Percentiles rank a stretch among this genome's conserved stretches.
Conservation (phyloP, 2,113 vertebrate genomes). For the Sigmodon hispidus region DNA sequence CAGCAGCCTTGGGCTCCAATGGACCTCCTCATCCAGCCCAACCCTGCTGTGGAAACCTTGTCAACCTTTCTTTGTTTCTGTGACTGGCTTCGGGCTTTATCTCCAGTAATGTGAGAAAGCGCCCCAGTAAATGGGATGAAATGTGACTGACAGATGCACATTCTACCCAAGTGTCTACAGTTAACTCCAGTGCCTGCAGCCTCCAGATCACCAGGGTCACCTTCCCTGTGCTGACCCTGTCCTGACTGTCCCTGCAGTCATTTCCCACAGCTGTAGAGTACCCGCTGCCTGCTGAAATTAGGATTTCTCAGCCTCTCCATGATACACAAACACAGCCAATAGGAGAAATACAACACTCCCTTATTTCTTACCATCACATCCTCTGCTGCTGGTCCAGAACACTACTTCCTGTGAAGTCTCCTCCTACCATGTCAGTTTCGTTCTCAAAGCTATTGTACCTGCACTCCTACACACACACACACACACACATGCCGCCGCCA, state of each 20-base stretch:
- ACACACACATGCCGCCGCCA: too few relatives aligned
- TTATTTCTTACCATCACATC: not conserved
- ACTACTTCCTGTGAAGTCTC: not conserved
- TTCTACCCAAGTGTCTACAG: not conserved
- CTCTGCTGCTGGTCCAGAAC: not conserved
- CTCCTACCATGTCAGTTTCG: not conserved
- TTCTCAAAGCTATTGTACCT: not conserved
- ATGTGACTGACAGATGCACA: not conserved
- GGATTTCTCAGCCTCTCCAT: not conserved
- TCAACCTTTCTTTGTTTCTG: not conserved
- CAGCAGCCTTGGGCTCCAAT: not conserved
- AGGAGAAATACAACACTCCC: not conserved
- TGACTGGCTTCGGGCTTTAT: not conserved
- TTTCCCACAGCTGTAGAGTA: not conserved
- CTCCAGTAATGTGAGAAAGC: not conserved
- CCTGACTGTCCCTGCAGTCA: not conserved
- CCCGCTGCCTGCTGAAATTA: not conserved
- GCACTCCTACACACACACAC: too few relatives aligned
- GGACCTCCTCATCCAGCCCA: too few relatives aligned
- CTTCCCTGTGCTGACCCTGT: not conserved
- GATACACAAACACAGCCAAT: not conserved
- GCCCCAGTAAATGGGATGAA: not conserved
- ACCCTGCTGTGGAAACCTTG: not conserved
- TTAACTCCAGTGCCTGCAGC: not conserved
- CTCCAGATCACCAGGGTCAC: not conserved